Conservation (phyloP, 2,113 vertebrate genomes). For the Mola mola region DNA sequence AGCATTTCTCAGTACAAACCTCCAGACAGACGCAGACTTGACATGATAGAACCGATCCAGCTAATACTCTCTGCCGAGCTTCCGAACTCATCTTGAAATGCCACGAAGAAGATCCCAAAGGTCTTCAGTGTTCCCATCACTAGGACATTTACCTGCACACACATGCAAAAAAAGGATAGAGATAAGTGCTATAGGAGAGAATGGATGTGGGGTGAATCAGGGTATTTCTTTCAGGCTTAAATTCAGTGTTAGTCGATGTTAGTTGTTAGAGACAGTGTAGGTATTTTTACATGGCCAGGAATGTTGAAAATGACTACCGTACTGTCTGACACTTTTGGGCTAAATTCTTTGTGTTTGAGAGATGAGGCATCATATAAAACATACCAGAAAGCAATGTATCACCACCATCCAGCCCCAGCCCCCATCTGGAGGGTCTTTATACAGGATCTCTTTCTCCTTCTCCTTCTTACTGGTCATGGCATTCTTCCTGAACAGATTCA, state of each 20-base stretch:
- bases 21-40: slow-evolving; percentile 88
- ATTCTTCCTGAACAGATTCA: slow-evolving; percentile 72
- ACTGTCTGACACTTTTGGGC: too few relatives aligned
- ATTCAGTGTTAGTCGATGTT: background rate
- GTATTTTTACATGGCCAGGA: too few relatives aligned
- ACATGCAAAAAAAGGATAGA: slow-evolving; percentile 6
- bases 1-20: slow-evolving; percentile 72
- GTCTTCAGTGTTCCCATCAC: slow-evolving; percentile 91
- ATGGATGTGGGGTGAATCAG: background rate
- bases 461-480: slow-evolving; percentile 58
- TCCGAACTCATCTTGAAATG: slow-evolving; percentile 91
- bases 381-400: slow-evolving; percentile 94
- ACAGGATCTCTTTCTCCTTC: slow-evolving; percentile 56
- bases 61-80: slow-evolving; percentile 88
- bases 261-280: background rate
- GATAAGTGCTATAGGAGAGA: background rate
- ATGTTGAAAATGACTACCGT: too few relatives aligned
- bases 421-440: slow-evolving; percentile 78
- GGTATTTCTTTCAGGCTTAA: background rate
- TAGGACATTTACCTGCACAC: slow-evolving; percentile 88
- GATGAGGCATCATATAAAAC: background rate
- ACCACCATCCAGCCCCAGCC: slow-evolving; percentile 93
- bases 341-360: background rate
- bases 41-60: slow-evolving; percentile 96
- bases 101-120: slow-evolving; percentile 94